Evolutionary conservation across 2,797 vertebrate species (phyloP).

Genomic region (Ibycter americanus): DNA sequence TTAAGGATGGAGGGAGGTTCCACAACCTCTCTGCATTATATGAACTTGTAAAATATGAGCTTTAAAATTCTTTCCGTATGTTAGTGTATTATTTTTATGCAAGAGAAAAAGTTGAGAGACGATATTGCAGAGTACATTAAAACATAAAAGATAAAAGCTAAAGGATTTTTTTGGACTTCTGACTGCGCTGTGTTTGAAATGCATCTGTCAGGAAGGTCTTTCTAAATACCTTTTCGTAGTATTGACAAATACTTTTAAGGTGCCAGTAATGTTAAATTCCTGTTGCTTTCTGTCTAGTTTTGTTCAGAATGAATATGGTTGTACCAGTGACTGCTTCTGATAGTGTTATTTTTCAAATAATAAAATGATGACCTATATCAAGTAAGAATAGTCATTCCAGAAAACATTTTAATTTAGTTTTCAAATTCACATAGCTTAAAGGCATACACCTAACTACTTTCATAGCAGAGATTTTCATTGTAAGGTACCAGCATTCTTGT

Average conservation of each 20-base stretch:
- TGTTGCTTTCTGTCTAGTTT: neutral
- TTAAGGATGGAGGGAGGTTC: neutral
- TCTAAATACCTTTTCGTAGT: neutral
- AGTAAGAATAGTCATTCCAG: neutral
- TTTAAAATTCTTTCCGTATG: neutral
- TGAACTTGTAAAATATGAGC: neutral
- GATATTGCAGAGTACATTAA: neutral
- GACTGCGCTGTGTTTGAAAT: neutral
- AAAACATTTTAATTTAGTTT: neutral
- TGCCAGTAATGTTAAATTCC: neutral
- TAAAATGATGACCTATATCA: neutral
- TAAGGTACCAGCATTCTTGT: neutral
- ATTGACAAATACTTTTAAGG: neutral
- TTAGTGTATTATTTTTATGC: neutral
- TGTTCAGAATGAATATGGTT: neutral
- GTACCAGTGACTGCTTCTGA: neutral
- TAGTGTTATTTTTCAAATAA: neutral
- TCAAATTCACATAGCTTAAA: neutral
- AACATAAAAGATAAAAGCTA: neutral
- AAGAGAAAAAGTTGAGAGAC: neutral
- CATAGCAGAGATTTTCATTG: neutral
- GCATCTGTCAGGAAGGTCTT: neutral
- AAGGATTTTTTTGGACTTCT: neutral
- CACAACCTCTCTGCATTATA: neutral
- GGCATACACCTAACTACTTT: neutral